Percentiles rank a stretch among this genome's conserved stretches.
Conservation (phyloP, 2,888 invertebrate genomes). For the Dyspetes luteomarginatus region DNA sequence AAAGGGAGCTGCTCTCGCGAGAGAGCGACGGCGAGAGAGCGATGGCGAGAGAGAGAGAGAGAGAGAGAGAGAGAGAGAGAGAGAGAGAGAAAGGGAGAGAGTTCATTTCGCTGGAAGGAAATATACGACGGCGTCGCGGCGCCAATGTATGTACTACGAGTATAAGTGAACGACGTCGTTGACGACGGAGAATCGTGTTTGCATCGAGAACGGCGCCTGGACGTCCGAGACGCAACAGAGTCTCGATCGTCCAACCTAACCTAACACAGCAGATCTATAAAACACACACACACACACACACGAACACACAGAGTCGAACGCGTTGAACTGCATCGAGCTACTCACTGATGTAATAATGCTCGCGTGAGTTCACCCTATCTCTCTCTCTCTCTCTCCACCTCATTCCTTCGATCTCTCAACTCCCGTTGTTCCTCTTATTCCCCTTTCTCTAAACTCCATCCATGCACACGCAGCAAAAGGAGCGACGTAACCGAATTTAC, state of each 20-base stretch:
- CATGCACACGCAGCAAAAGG: slow-evolving; percentile 3
- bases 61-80: too few relatives aligned
- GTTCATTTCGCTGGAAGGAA: slow-evolving; percentile 45
- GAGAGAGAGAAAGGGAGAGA: too few relatives aligned
- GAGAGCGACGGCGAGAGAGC: too few relatives aligned
- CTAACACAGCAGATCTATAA: too few relatives aligned
- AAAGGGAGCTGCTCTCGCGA: too few relatives aligned
- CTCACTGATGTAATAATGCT: slow-evolving; percentile 22
- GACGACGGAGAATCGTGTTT: neutral
- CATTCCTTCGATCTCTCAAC: neutral
- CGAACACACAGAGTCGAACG: neutral
- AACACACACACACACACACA: neutral
- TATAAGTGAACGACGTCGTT: neutral
- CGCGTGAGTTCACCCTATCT: slow-evolving; percentile 2
- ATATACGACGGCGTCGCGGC: slow-evolving; percentile 50
- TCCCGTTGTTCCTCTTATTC: neutral
- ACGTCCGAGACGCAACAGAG: slow-evolving; percentile 41
- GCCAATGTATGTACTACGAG: slow-evolving; percentile 27
- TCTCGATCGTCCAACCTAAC: slow-evolving; percentile 8
- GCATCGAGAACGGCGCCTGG: slow-evolving; percentile 29
- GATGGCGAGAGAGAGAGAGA: too few relatives aligned
- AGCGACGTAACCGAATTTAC: slow-evolving; percentile 60
- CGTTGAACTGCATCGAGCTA: slow-evolving; percentile 20
- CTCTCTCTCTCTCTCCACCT: neutral
- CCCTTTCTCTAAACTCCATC: neutral